Percentiles rank a stretch among this genome's conserved stretches.
Evolutionary conservation across 1,140 invertebrate genomes (phyloP).

Genomic region (Rhopalosiphum maidis): DNA sequence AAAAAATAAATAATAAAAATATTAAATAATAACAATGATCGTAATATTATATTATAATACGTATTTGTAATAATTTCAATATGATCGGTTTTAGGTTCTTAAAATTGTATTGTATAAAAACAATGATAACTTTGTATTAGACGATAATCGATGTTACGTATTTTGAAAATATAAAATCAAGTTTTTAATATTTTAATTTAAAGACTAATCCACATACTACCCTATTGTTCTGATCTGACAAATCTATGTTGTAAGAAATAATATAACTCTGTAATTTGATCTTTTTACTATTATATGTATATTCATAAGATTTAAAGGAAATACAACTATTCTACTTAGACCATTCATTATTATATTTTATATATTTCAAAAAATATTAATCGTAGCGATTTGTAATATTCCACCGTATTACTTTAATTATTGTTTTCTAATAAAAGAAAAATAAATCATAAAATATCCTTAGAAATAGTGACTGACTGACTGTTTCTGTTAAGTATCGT

Average conservation of each 20-base stretch:
- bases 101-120: not conserved
- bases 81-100: not conserved
- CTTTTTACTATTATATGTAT: not conserved
- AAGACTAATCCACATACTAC: not conserved
- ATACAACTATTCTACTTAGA: not conserved
- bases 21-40: not conserved
- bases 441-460: not conserved
- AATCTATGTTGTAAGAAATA: not conserved
- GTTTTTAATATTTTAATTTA: no score
- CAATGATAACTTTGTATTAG: not conserved
- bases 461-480: not conserved
- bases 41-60: not conserved
- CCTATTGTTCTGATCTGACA: not conserved
- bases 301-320: not conserved
- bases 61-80: not conserved
- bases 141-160: not conserved
- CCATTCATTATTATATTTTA: no score
- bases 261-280: not conserved
- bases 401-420: no score
- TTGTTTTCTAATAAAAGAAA: no score
- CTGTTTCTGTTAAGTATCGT: not conserved
- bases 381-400: no score
- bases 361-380: no score
- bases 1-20: not conserved
- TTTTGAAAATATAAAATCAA: no score